phyloP scores from a whole-genome alignment of 2,113 vertebrate species.

The Ochotona curzoniae region DNA sequence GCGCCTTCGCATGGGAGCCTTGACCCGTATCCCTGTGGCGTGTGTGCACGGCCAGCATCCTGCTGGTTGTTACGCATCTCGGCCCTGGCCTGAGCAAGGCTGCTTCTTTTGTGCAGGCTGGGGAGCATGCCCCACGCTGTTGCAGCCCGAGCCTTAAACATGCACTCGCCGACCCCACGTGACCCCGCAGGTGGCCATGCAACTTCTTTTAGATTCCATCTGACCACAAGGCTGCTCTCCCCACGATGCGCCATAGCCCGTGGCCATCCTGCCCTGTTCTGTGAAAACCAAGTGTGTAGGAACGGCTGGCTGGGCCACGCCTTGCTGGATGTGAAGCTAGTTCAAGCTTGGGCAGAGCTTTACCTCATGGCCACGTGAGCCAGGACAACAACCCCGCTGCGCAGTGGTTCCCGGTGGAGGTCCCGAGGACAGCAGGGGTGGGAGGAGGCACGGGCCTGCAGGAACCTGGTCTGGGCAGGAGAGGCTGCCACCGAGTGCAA shows the following conservation, averaged over 20 bases:
- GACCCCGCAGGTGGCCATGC: no score
- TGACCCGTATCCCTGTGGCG: not conserved
- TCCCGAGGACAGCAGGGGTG: rapidly evolving
- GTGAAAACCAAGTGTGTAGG: rapidly evolving
- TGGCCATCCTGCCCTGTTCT: rapidly evolving
- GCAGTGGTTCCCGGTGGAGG: rapidly evolving
- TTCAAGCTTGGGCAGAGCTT: no score
- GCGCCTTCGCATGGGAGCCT: no score
- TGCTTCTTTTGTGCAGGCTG: no score
- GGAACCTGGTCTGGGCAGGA: rapidly evolving
- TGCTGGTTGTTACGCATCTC: no score
- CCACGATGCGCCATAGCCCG: rapidly evolving
- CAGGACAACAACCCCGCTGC: not conserved
- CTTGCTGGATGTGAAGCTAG: no score
- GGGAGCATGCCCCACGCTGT: no score
- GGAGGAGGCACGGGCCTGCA: rapidly evolving
- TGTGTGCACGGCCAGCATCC: not conserved
- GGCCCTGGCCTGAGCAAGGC: no score
- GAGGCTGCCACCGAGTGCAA: no score
- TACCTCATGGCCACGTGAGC: not conserved
- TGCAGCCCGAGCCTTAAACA: no score
- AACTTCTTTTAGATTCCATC: rapidly evolving
- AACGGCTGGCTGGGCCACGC: no score
- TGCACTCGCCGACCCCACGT: no score
- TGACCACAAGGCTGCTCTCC: not conserved